Evolutionary conservation across 2,797 vertebrate species (phyloP).

Genomic region (Enteromius thamalakanensis): DNA sequence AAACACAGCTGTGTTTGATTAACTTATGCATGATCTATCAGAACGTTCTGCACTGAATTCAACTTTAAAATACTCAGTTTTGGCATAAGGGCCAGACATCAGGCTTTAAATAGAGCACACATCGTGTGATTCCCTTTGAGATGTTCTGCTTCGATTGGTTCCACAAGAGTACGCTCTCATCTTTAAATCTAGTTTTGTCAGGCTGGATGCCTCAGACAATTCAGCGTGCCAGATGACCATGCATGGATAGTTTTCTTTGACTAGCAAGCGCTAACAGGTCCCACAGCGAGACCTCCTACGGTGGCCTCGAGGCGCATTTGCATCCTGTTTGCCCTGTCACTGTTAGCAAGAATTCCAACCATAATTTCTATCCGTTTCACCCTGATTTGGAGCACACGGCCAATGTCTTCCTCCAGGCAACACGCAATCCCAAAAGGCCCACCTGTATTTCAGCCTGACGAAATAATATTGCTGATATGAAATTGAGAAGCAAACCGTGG

Average conservation of each 20-base stretch:
- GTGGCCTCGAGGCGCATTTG: neutral
- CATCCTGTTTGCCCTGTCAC: constrained; percentile 8
- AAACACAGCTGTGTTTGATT: neutral
- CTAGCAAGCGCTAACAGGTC: constrained; percentile 20
- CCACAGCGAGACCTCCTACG: neutral
- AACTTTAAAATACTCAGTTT: neutral
- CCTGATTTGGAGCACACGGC: neutral
- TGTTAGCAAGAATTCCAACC: constrained; percentile 4
- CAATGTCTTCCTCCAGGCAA: neutral
- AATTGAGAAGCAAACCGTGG: neutral
- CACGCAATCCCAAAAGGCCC: neutral
- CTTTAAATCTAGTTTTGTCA: constrained; percentile 8
- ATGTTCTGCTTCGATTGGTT: neutral
- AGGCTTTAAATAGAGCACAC: constrained; percentile 3
- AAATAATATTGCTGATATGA: neutral
- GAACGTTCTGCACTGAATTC: neutral
- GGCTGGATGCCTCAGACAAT: constrained; percentile 1
- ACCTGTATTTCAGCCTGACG: neutral
- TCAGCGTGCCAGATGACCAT: neutral
- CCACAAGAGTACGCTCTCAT: neutral
- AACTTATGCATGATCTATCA: constrained; percentile 23
- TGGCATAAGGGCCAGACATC: neutral
- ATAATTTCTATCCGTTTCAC: constrained; percentile 6
- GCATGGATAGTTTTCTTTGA: constrained; percentile 23
- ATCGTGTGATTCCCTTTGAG: neutral